These are phyloP conservation scores for Cynopterus brachyotis DNA, from an alignment of 2,113 vertebrate species.

Conservation along the genomic window DNA sequence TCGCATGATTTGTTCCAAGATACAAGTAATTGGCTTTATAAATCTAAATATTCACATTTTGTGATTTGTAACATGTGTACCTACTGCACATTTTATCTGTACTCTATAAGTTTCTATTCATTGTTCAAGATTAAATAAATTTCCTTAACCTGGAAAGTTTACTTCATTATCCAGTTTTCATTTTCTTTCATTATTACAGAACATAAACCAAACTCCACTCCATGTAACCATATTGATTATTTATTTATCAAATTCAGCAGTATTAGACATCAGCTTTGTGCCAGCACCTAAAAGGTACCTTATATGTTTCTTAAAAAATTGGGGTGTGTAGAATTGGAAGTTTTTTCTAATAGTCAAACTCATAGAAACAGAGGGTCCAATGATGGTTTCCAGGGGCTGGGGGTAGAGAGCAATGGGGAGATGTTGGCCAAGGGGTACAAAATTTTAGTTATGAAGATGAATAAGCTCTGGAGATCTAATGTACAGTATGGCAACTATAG, in stretches of 20 bases:
- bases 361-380: neutral
- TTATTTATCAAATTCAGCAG: slow-evolving; percentile 6
- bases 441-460: neutral
- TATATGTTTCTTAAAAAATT: neutral
- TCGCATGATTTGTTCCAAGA: neutral
- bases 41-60: slow-evolving; percentile 32
- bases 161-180: neutral
- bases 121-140: slow-evolving; percentile 30
- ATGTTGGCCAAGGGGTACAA: neutral
- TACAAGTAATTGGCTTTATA: neutral
- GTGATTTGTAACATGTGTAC: neutral
- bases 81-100: neutral
- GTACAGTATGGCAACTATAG: neutral
- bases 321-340: neutral
- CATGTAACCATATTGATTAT: neutral
- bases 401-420: neutral
- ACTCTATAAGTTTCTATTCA: slow-evolving; percentile 51
- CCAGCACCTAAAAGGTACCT: neutral
- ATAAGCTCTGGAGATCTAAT: neutral
- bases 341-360: neutral
- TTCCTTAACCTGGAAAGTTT: slow-evolving; percentile 33
- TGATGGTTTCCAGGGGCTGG: neutral
- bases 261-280: neutral
- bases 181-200: slow-evolving; percentile 34
- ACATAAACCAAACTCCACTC: neutral